phyloP scores from a whole-genome alignment of 2,113 vertebrate genomes.

The Scatophagus argus region DNA sequence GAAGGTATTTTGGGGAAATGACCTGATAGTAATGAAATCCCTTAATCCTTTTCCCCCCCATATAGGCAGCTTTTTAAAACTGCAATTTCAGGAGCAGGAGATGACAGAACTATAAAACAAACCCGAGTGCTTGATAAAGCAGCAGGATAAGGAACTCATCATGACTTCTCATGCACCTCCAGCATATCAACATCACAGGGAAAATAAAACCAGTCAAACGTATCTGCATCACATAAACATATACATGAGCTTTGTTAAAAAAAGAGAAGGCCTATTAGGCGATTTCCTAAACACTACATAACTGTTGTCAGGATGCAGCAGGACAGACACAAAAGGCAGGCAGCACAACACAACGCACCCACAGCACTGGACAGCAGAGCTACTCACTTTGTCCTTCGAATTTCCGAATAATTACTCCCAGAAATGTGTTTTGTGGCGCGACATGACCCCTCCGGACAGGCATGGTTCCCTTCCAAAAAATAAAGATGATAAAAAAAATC shows the following conservation, averaged over 20 bases:
- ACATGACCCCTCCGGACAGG: conserved; percentile 98
- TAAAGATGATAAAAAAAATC: conserved; percentile 48
- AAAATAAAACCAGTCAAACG: not conserved
- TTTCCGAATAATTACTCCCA: conserved; percentile 97
- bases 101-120: conserved; percentile 11
- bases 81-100: conserved; percentile 1
- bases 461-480: conserved; percentile 85
- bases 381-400: conserved; percentile 99
- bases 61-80: conserved; percentile 12
- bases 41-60: conserved; percentile 4
- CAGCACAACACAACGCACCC: conserved; percentile 18
- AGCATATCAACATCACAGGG: not conserved
- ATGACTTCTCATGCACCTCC: conserved; percentile 22
- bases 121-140: not conserved
- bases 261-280: conserved; percentile 4
- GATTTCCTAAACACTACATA: not conserved
- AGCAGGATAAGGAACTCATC: conserved; percentile 10
- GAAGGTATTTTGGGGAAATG: not conserved
- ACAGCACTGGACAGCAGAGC: conserved; percentile 18
- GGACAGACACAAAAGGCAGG: conserved; percentile 55
- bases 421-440: conserved; percentile 96
- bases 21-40: conserved; percentile 32
- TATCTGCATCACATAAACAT: not conserved
- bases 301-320: conserved; percentile 18
- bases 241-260: not conserved